Base-by-base conservation (phyloP, 2,113 vertebrate genomes). In the Emberiza fucata region DNA sequence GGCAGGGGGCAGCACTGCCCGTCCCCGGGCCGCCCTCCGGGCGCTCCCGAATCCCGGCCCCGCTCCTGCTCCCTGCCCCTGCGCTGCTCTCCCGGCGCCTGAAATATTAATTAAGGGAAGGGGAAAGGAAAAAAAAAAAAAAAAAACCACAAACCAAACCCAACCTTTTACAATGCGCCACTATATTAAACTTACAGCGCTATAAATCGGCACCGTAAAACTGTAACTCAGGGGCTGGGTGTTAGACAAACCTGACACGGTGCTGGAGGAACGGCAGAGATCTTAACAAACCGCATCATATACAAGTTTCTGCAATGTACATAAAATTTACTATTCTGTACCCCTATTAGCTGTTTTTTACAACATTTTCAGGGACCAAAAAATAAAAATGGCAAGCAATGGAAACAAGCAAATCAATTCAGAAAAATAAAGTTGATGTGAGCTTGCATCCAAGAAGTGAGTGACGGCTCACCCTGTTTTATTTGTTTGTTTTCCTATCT, bases 201-300 rank as follows among this genome's bases (percentile, higher is more conserved):
- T 79, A 59, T 97, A 96, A 97, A 97, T 97, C 57, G 47, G 71
- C 71, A 0, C 88, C 9, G 6, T 97, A 96, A 97, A 97, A 86
- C 66, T 83, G 94, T 93, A 95, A 92, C 77, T 92, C 75, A 63
- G n/a, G 78, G 83, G 75, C 83, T 11, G 69, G 86, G 73, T 79
- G 88, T 90, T 90, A 88, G 95, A 53, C 79, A 86, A 84, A 88
- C 50, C 75, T 47, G 91, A 73, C 59, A 2, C 1, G 0, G 65
- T 40, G 86, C 86, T 28, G 79, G 11, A 21, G 64, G 44, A 94
- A n/a, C 1, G 3, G 90, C 75, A 39, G 71, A 44, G 81, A 64
- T 60, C 69, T 95, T 95, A 94, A 96, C 86, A 95, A 96, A 95
- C 77, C 53, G 93, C 93, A 73, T 82, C 84, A 14, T 63, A 88